phyloP scores from a whole-genome alignment of 2,113 vertebrate species.

The Canis aureus region DNA sequence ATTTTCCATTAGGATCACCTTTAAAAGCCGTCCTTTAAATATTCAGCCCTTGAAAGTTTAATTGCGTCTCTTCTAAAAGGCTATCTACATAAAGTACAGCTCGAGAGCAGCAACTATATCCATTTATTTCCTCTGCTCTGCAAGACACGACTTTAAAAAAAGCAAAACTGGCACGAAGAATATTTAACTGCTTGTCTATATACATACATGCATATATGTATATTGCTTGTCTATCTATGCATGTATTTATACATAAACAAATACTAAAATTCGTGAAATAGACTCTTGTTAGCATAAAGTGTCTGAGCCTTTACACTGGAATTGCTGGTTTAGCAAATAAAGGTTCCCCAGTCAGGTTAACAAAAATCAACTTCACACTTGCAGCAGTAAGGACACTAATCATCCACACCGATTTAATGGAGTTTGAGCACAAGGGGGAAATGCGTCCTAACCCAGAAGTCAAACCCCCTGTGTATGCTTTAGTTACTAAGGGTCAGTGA shows the following conservation, averaged over 20 bases:
- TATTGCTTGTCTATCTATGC: neutral
- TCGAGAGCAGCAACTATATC: neutral
- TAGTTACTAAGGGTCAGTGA: neutral
- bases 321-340: conserved; percentile 16
- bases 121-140: conserved; percentile 28
- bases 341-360: neutral
- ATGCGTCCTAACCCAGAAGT: neutral
- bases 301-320: conserved; percentile 16
- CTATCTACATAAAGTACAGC: neutral
- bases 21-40: neutral
- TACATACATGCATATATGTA: no score
- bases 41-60: neutral
- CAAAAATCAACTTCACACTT: neutral
- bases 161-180: neutral
- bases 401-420: neutral
- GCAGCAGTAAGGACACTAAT: neutral
- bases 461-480: neutral
- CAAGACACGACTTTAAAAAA: neutral
- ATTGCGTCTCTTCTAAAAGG: neutral
- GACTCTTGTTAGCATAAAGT: neutral
- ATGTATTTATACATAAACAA: neutral
- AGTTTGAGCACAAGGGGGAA: neutral
- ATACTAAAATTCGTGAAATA: conserved; percentile 32
- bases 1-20: neutral
- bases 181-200: neutral